Conservation (phyloP, 2,797 vertebrate genomes). For the Microcaecilia unicolor region DNA sequence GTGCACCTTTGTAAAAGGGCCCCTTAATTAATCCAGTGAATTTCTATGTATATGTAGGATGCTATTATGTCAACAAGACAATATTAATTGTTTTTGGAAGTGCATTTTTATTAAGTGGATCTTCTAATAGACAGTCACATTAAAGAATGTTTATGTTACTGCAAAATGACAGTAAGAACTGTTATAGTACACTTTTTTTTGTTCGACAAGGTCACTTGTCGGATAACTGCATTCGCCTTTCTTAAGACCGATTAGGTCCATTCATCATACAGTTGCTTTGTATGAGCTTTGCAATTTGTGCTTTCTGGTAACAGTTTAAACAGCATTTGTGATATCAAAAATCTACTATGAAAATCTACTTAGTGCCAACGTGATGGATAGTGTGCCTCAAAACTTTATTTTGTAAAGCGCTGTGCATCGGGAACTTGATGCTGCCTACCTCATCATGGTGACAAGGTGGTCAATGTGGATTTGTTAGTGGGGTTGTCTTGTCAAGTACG, state of each 20-base stretch:
- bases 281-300: conserved; percentile 51
- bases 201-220: conserved; percentile 52
- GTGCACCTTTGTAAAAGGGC: no score
- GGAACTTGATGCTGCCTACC: conserved; percentile 53
- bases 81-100: conserved; percentile 27
- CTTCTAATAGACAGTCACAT: conserved; percentile 29
- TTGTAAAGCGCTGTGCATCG: conserved; percentile 54
- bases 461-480: conserved; percentile 40
- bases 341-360: conserved; percentile 65
- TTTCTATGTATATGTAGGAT: no score
- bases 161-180: conserved; percentile 26
- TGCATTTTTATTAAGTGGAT: conserved; percentile 21
- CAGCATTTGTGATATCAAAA: conserved; percentile 64
- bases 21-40: no score
- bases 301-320: conserved; percentile 65
- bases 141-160: conserved; percentile 29
- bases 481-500: conserved; percentile 23
- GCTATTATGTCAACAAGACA: no score
- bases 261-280: conserved; percentile 67
- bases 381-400: conserved; percentile 41
- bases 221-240: conserved; percentile 40
- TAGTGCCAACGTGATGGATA: conserved; percentile 73
- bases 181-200: conserved; percentile 22
- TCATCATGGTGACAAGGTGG: conserved; percentile 41
- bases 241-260: conserved; percentile 69